phyloP scores from a whole-genome alignment of 2,113 vertebrate species.

The Ardeotis arabs region DNA sequence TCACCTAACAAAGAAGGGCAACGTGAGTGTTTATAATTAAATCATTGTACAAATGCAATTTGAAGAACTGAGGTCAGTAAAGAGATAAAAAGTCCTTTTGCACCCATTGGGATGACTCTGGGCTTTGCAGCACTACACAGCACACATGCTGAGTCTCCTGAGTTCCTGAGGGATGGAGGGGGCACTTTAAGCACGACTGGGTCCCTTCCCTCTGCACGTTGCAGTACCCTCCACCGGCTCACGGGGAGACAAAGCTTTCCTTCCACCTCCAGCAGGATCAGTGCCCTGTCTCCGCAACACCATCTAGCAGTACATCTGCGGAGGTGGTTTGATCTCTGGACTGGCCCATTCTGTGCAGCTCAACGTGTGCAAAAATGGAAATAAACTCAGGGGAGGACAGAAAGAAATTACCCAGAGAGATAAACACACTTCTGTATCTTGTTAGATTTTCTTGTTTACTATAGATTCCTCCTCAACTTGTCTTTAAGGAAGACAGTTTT shows the following conservation, averaged over 20 bases:
- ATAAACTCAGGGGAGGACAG: neutral
- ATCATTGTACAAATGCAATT: neutral
- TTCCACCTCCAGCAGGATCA: neutral
- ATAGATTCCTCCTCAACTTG: neutral
- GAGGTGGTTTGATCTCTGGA: neutral
- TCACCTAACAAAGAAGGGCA: neutral
- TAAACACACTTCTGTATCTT: neutral
- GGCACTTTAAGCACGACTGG: neutral
- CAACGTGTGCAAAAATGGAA: neutral
- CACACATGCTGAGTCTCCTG: rapidly evolving
- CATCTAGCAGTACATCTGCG: neutral
- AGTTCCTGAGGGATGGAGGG: neutral
- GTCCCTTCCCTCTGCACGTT: neutral
- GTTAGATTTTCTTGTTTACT: neutral
- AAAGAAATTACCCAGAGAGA: neutral
- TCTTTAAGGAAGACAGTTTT: neutral
- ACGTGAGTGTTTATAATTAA: neutral
- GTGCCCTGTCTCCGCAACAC: rapidly evolving
- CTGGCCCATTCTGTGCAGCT: neutral
- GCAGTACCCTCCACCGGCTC: neutral
- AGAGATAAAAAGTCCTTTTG: neutral
- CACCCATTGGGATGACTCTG: neutral
- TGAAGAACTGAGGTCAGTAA: neutral
- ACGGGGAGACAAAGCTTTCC: neutral
- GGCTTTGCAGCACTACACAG: neutral